These are phyloP conservation scores for Octopus sinensis DNA, from an alignment of 1,140 invertebrate genomes.

Conservation along the genomic window DNA sequence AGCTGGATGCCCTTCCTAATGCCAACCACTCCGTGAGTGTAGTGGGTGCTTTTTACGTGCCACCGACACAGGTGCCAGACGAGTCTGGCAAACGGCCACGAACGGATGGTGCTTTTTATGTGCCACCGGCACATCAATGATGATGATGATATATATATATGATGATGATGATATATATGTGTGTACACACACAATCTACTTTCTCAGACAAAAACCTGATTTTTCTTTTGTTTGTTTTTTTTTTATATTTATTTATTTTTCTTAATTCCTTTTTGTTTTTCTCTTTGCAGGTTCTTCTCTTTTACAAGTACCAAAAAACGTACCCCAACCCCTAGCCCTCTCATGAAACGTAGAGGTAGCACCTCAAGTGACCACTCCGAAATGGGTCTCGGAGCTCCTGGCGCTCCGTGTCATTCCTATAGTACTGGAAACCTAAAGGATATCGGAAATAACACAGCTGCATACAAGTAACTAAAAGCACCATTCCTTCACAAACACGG, in stretches of 20 bases:
- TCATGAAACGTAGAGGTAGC: conserved; percentile 46
- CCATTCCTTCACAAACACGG: not conserved
- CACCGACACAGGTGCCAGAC: no score
- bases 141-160: no score
- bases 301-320: conserved; percentile 88
- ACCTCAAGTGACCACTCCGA: conserved; percentile 41
- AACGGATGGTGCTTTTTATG: no score
- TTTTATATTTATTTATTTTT: not conserved
- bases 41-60: no score
- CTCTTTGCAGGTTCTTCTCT: conserved; percentile 73
- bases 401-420: conserved; percentile 55
- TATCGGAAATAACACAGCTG: conserved; percentile 40
- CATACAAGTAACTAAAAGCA: conserved; percentile 2
- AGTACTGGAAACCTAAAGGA: conserved; percentile 76
- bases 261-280: conserved; percentile 14
- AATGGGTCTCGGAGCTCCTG: conserved; percentile 41
- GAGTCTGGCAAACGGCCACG: no score
- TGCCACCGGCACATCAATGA: no score
- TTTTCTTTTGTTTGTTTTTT: no score
- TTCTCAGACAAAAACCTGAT: no score
- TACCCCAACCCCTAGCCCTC: conserved; percentile 65
- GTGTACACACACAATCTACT: no score
- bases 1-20: no score
- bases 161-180: no score
- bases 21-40: no score